Conservation (phyloP, 1,140 invertebrate genomes). For the Belonocnema kinseyi region DNA sequence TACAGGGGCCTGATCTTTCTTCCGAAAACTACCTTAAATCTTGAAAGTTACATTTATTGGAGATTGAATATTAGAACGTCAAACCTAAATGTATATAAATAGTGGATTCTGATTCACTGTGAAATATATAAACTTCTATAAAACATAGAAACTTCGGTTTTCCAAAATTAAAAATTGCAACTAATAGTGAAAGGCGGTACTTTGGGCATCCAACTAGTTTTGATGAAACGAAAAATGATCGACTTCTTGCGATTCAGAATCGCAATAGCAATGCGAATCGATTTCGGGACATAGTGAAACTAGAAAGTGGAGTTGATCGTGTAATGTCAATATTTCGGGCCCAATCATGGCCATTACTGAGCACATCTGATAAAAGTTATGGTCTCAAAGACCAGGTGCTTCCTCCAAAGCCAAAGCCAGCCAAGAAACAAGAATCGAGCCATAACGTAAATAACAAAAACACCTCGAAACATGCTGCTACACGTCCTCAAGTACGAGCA, state of each 20-base stretch:
- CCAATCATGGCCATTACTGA: constrained; percentile 61
- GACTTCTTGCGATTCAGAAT: neutral
- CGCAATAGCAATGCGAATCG: constrained; percentile 2
- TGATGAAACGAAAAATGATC: neutral
- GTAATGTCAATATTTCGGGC: constrained; percentile 64
- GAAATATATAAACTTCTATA: too few relatives aligned
- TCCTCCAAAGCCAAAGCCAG: neutral
- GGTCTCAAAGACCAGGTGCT: neutral
- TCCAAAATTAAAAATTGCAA: neutral
- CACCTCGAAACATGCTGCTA: too few relatives aligned
- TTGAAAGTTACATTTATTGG: too few relatives aligned
- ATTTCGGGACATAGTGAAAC: neutral
- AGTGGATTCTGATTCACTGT: too few relatives aligned
- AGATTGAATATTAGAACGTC: too few relatives aligned
- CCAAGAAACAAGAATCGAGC: neutral
- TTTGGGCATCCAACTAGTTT: neutral
- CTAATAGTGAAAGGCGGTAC: neutral
- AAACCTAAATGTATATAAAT: too few relatives aligned
- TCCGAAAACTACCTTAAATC: too few relatives aligned
- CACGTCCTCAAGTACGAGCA: constrained; percentile 51
- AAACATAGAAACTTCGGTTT: too few relatives aligned
- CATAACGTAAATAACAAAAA: constrained; percentile 4
- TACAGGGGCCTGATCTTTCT: too few relatives aligned
- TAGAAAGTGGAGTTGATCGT: neutral
- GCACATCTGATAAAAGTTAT: constrained; percentile 26